Evolutionary conservation across 2,113 vertebrate genomes (phyloP), one percentile per base, ranked within the genome.

Genomic region (Pleuronectes platessa): DNA sequence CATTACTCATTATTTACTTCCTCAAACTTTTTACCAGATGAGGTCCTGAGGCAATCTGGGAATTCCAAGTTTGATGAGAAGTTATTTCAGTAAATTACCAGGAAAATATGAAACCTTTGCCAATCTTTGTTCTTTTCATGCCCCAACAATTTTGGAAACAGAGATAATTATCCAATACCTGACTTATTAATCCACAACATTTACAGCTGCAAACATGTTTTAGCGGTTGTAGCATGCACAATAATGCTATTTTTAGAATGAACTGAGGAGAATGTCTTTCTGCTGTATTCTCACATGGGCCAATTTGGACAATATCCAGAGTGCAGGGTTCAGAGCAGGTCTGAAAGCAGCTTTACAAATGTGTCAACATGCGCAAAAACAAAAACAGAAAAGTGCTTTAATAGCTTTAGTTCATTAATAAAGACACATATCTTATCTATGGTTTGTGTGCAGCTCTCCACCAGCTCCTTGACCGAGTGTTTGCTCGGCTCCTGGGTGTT

Each of bases 401-500:
- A n/a, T n/a, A n/a, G 64, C 59, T 26, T 59, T 2, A 21, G 56
- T 55, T 60, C 67, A 21, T 26, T 23, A 10, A 49, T 27, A 54
- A 27, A 8, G 12, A 55, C 23, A 8, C 13, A 74, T 18, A 18
- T 58, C 37, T 53, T 53, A 67, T 78, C 54, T 20, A 11, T 65
- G 37, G 63, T 79, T 3, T 71, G 26, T 17, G 58, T 27, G 56
- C 63, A 8, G 62, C 79, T 73, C 64, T 76, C 51, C 45, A 51
- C 58, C 12, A 24, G 35, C 67, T 76, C 63, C 55, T 55, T 56
- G 2, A 31, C 35, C 64, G 82, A 81, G n/a, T 89, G 81, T 90
- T 90, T 91, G 82, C 87, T 89, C 68, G 82, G 83, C 80, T 86
- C 76, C 78, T 73, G 64, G 73, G 74, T 56, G 2, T 35, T 73